Evolutionary conservation across 2,888 invertebrate genomes (phyloP).

Genomic region (Microplitis deprimator): DNA sequence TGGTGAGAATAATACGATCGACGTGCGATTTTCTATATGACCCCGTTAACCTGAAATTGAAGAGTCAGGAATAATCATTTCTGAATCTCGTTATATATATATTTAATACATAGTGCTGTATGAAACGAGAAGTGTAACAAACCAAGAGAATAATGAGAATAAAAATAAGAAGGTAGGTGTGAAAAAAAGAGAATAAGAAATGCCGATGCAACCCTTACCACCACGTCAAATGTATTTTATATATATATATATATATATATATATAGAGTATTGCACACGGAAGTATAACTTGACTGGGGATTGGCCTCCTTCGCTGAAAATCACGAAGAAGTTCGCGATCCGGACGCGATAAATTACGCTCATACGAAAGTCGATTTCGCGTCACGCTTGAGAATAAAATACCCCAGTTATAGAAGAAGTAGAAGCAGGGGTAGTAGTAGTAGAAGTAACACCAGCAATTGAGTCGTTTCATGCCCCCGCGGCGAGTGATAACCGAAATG

Average conservation of each 20-base stretch:
- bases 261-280: conserved; percentile 29
- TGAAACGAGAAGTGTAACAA: conserved; percentile 32
- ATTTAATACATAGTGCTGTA: background rate
- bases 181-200: conserved; percentile 10
- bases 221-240: conserved; percentile 1
- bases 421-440: background rate
- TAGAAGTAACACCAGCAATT: background rate
- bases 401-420: background rate
- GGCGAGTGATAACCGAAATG: background rate
- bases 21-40: conserved; percentile 24
- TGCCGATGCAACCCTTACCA: conserved; percentile 4
- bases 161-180: conserved; percentile 12
- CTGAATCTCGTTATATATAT: conserved; percentile 8
- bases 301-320: conserved; percentile 47
- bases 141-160: background rate
- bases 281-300: conserved; percentile 26
- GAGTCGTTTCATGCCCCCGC: background rate
- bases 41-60: conserved; percentile 17
- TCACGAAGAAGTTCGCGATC: conserved; percentile 45
- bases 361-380: conserved; percentile 33
- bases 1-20: conserved; percentile 27
- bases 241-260: too few relatives aligned
- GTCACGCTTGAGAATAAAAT: conserved; percentile 29
- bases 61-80: conserved; percentile 33
- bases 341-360: conserved; percentile 44